Evolutionary conservation across 2,113 vertebrate species (phyloP), one percentile per base, ranked within the genome.

Genomic region (Malurus cyaneus): DNA sequence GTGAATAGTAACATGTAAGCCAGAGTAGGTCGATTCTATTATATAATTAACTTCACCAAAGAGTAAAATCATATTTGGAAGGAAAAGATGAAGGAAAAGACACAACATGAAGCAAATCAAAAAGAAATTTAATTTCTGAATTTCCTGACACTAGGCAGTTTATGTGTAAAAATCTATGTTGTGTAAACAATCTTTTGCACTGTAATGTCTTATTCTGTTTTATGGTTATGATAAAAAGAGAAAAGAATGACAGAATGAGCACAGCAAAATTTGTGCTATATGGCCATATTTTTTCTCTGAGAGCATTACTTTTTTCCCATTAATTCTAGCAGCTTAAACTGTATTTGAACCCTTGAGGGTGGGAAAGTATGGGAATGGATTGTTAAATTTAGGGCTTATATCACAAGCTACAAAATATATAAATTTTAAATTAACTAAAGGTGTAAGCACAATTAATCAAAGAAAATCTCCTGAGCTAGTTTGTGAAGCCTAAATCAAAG

Each of bases 181-280:
- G 36, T 0, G 0, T 95, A 84, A 94, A 61, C 62, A 80, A 13
- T 74, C 11, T 92, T 86, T 92, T 59, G 3, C 59, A 73, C 29
- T 44, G 7, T 47, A 80, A 73, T 80, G 60, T 60, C 56, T 93
- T 96, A 71, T n/a, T 52, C 18, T 78, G 39, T 66, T 93, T 83
- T 88, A 88, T 52, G 44, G 14, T 47, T 76, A 62, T 36, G 15
- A 41, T 79, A 70, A 62, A 69, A 32, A 66, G 11, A 56, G 36
- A 81, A 81, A 54, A 80, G n/a, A 86, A 74, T 92, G 72, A 91
- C 91, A 89, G 69, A 94, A 88, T 84, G 56, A 86, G 72, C 42
- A 90, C 80, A 86, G 52, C 6, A 29, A 78, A 57, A 31, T 92
- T 84, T 84, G 12, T 41, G 28, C 21, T 84, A 53, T 52, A 41